Evolutionary conservation across 2,113 vertebrate genomes (phyloP).

Genomic region (rat (Rattus norvegicus)): GRCr8 NC_086021.1:150322001-150322500

Average conservation of each 20-base stretch:
- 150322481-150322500: neutral
- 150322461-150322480: neutral
- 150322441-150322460: neutral
- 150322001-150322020: slow-evolving; percentile 40
- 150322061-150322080: slow-evolving; percentile 41
- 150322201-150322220: too few species aligned
- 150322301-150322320: neutral
- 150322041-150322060: slow-evolving; percentile 34
- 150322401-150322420: neutral
- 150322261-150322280: neutral
- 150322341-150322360: neutral
- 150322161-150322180: neutral
- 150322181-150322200: neutral
- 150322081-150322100: neutral
- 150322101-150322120: neutral
- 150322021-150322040: slow-evolving; percentile 45
- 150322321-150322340: neutral
- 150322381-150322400: neutral
- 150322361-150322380: fast-evolving
- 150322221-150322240: neutral
- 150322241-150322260: neutral
- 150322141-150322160: neutral
- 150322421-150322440: fast-evolving
- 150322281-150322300: neutral
- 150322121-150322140: neutral